Evolutionary conservation across 2,113 vertebrate genomes (phyloP), one percentile per base, ranked within the genome.

Genomic region (Hippocampus abdominalis): DNA sequence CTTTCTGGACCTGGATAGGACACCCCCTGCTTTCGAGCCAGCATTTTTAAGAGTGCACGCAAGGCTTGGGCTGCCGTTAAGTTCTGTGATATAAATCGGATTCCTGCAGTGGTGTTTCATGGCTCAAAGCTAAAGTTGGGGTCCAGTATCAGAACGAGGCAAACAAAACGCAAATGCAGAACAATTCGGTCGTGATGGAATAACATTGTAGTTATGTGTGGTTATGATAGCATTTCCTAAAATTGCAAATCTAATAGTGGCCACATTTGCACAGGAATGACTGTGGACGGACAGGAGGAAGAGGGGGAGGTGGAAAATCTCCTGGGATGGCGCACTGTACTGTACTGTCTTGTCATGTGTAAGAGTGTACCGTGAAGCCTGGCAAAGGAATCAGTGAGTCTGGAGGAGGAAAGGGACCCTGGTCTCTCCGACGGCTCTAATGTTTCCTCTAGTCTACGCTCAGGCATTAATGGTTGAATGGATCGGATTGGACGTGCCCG

Each of bases 401-500:
- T 6, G 36, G 57, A 72, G 40, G 70, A 69, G 73, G 60, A 75
- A 68, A 81, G 73, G 64, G 79, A 84, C 76, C 72, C 40, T 70
- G 51, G 78, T 67, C 66, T 79, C 79, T 81, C 66, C 73, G 80
- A 86, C 75, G 76, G 71, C 84, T 88, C 76, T 76, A 87, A 80
- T 80, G 84, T 85, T 88, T 90, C 84, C 87, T 85, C 79, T 62
- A 71, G 85, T 83, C 87, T 84, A 66, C 81, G 89, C 83, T 74
- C 36, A 53, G 79, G 86, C 80, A 79, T 88, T 91, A 90, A 92
- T 90, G 88, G 86, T 83, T 89, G 87, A 90, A 91, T 89, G 88
- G 81, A 91, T 90, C 42, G 77, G 85, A 89, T 75, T 79, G 82
- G 91, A 91, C 89, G 86, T 84, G 86, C 82, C 85, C 81, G 75